Base-by-base conservation (phyloP, 2,888 invertebrate genomes). In the Lottia gigantea region DNA sequence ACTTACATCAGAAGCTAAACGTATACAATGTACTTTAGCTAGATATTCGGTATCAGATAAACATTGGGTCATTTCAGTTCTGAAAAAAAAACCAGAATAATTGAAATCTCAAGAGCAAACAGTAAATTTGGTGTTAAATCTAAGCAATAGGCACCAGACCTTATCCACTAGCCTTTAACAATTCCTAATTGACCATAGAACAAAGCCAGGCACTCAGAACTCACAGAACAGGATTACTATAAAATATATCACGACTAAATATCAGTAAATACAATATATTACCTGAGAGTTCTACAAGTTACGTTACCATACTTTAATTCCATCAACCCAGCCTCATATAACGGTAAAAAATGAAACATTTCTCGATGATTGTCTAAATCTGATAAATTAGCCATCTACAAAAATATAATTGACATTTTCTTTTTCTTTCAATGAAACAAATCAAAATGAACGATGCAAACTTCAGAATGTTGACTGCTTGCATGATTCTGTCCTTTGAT, bases 21-120 rank as follows among this genome's bases (percentile, higher is more conserved):
- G 92, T 77, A 99, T 90, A 87, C 98, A 98, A 87, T 96, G 94
- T 75, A 99, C 91, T 91, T 99, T 99, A 68, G 96, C 96, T 80
- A 98, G 91, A 90, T 97, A 99, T 90, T 99, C 98, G 0, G 94
- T 92, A 88, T 98, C 98, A 2, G 94, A 94, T 62, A 93, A 92
- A 89, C 98, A 98, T 76, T 93, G 93, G 26, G 97, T 94, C 83
- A 95, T 90, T 80, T 96, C 95, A 0, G 96, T 95, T 73, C 97
- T 93, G 68, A 95, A 90, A 40, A 92, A 92, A 83, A 55, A 40
- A 40, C n/a, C n/a, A n/a, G n/a, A n/a, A n/a, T n/a, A n/a, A n/a
- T n/a, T n/a, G n/a, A n/a, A n/a, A n/a, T n/a, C n/a, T n/a, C n/a
- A n/a, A n/a, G n/a, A n/a, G n/a, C n/a, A n/a, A n/a, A n/a, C n/a